Evolutionary conservation across 2,113 vertebrate genomes (phyloP).

Genomic region (Vidua macroura): DNA sequence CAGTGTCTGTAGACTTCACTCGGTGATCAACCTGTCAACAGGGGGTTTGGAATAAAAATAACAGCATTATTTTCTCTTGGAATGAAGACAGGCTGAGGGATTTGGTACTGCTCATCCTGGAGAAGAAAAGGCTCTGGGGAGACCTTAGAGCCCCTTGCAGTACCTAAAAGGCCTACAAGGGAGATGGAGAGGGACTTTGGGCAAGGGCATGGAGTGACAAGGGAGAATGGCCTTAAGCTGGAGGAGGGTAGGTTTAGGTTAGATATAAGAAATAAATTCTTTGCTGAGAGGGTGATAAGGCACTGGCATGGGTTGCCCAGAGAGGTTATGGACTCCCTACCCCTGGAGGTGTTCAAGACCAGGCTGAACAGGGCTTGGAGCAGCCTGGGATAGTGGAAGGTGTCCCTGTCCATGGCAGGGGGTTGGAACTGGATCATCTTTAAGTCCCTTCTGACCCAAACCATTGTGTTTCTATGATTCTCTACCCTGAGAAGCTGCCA

Average conservation of each 20-base stretch:
- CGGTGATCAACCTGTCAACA: background rate
- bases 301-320: background rate
- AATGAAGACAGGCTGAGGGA: background rate
- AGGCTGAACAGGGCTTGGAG: background rate
- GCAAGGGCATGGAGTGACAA: background rate
- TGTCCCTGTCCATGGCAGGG: background rate
- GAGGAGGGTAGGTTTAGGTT: background rate
- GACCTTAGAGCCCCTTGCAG: background rate
- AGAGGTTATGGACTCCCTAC: background rate
- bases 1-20: background rate
- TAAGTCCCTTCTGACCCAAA: background rate
- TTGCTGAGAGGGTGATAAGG: background rate
- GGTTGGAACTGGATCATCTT: background rate
- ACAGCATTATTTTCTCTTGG: background rate
- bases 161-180: background rate
- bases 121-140: background rate
- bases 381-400: background rate
- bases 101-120: background rate
- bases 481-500: background rate
- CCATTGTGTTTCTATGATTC: background rate
- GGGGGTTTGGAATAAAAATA: background rate
- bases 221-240: background rate
- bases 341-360: background rate
- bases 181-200: background rate
- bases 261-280: background rate